Evolutionary conservation across 64 coral and sea anemone genomes (phyloP).

Genomic region (Montipora capricornis): DNA sequence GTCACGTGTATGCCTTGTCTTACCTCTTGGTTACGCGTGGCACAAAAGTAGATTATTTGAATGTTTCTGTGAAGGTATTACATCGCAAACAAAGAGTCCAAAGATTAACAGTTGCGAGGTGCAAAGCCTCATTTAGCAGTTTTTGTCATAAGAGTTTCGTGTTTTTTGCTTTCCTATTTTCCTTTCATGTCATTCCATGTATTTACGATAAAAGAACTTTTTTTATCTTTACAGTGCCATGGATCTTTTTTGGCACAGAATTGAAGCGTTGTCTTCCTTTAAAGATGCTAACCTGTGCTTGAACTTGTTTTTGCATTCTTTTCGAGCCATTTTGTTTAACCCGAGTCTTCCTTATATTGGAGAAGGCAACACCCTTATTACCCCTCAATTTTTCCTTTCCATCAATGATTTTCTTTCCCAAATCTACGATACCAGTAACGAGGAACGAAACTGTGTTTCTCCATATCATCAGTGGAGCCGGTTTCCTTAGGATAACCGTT

Average conservation of each 20-base stretch:
- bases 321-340: neutral
- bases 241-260: neutral
- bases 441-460: neutral
- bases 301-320: neutral
- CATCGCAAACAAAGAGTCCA: too few relatives aligned
- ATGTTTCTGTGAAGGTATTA: neutral
- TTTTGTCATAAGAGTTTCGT: neutral
- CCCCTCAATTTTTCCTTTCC: neutral
- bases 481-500: too few relatives aligned
- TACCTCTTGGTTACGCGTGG: conserved; percentile 16
- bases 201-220: too few relatives aligned
- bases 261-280: neutral
- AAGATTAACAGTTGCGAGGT: neutral
- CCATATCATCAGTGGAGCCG: too few relatives aligned
- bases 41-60: neutral
- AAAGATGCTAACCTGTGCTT: neutral
- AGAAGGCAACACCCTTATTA: neutral
- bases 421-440: neutral
- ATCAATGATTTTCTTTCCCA: neutral
- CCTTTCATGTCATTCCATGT: neutral
- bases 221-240: neutral
- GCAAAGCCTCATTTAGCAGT: neutral
- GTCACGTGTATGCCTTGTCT: conserved; percentile 31
- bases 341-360: neutral
- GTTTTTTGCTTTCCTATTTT: neutral